Conservation (phyloP, 2,797 vertebrate species). For the Salmo trutta region DNA sequence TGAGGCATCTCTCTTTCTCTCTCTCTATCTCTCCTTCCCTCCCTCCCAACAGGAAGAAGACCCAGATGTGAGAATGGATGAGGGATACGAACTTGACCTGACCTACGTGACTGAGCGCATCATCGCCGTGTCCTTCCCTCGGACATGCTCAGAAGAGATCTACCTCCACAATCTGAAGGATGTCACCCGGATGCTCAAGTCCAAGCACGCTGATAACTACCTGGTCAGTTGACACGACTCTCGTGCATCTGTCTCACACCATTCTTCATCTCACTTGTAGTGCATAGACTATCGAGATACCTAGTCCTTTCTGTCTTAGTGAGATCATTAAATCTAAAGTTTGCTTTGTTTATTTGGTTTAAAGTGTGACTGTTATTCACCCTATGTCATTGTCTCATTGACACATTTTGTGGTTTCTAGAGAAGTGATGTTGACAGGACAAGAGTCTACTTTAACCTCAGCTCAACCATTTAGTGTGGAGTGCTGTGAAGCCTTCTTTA, state of each 20-base stretch:
- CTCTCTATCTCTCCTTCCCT: too few species aligned
- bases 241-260: neutral
- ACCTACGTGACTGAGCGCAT: constrained; percentile 95
- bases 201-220: constrained; percentile 95
- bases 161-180: constrained; percentile 89
- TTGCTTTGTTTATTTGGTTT: neutral
- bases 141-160: constrained; percentile 85
- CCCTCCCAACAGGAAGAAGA: constrained; percentile 44
- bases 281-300: neutral
- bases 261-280: neutral
- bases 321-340: neutral
- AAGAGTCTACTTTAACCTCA: too few species aligned
- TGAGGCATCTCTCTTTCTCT: neutral
- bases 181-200: constrained; percentile 93
- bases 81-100: constrained; percentile 91
- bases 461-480: too few species aligned
- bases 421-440: too few species aligned
- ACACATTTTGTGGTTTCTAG: too few species aligned
- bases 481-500: too few species aligned
- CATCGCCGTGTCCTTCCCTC: constrained; percentile 92
- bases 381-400: too few species aligned
- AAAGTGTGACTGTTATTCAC: too few species aligned
- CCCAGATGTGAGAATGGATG: constrained; percentile 83
- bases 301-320: neutral
- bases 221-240: constrained; percentile 84